Conservation (phyloP, 2,113 vertebrate genomes). For the Heterocephalus glaber region DNA sequence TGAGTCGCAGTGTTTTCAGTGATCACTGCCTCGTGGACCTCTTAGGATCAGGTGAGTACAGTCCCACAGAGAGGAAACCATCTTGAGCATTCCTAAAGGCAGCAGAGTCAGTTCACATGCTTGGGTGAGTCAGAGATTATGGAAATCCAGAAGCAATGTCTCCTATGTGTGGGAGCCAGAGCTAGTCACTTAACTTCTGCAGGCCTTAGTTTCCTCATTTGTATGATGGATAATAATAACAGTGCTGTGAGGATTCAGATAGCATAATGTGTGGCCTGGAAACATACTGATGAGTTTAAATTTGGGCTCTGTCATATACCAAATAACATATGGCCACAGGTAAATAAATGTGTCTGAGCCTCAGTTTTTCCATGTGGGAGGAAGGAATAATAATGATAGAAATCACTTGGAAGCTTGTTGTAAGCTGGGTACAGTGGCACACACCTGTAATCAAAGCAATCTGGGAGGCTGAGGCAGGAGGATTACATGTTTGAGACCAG, state of each 20-base stretch:
- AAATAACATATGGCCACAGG: background rate
- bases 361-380: constrained; percentile 9
- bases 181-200: background rate
- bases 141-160: background rate
- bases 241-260: background rate
- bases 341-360: background rate
- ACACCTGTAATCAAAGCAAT: background rate
- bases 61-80: background rate
- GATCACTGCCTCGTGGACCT: background rate
- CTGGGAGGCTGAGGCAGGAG: background rate
- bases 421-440: background rate
- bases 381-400: background rate
- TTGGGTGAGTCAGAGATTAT: background rate
- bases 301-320: background rate
- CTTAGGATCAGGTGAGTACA: background rate
- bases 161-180: background rate
- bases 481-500: background rate
- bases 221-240: background rate
- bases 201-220: background rate
- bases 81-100: background rate
- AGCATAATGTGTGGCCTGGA: background rate
- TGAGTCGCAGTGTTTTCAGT: background rate
- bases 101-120: background rate
- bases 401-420: background rate
- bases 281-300: background rate